Base-by-base conservation (phyloP, 2,888 invertebrate species). In the Drosophila basisetae region DNA sequence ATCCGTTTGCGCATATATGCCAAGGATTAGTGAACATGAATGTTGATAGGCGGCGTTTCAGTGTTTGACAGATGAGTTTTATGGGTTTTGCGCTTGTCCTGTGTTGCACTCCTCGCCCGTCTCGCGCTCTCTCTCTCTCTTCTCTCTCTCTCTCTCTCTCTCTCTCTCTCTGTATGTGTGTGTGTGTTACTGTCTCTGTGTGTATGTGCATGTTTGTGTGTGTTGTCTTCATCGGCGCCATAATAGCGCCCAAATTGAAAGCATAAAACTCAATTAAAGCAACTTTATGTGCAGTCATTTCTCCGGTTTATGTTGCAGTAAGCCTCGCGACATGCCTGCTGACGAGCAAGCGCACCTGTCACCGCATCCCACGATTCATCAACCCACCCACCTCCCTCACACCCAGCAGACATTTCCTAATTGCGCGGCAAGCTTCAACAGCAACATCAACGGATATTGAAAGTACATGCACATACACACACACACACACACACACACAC, bases 21-120 rank as follows among this genome's bases (percentile, higher is more conserved):
- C 83, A 84, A 76, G 83, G 86, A 84, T 84, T 84, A 84, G 86
- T 78, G 84, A 81, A 78, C 78, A 85, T 86, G 82, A 76, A 86
- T 83, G 86, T 81, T 86, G 84, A 84, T 86, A 84, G 83, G 83
- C 86, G 72, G 69, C 83, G 70, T 83, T 85, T 83, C 86, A 81
- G 74, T 86, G 82, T 84, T 84, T 84, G 83, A 86, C 83, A 84
- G 83, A 86, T 84, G 83, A 84, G 86, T 81, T 84, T 84, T 86
- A 86, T 83, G 79, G 78, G 84, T 80, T 83, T 85, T 83, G 73
- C 76, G 80, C 76, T 79, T 76, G 70, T 80, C 72, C 69, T 47
- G 64, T 54, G 69, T 63, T 64, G 50, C 58, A 61, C 67, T 39
- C 33, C 47, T 18, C 50, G 9, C 18, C 30, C n/a, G 22, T 35